These are phyloP conservation scores for Caenorhabditis inopinata DNA, from an alignment of 1,140 invertebrate species.

Conservation along the genomic window DNA sequence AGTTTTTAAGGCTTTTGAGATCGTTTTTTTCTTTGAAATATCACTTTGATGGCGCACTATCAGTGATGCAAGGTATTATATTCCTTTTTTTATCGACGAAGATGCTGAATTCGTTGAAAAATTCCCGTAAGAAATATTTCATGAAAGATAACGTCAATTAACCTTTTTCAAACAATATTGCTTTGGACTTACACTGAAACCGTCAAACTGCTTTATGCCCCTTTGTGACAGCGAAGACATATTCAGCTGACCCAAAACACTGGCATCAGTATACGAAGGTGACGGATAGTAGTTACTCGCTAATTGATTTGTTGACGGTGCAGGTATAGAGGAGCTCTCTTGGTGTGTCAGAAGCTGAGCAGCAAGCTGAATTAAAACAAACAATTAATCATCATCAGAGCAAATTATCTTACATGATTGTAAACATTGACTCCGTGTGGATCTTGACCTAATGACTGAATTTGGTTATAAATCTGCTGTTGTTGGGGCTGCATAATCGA, in stretches of 20 bases:
- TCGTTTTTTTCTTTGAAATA: too few species aligned
- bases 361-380: background rate
- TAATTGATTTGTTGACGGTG: background rate
- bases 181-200: background rate
- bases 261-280: slow-evolving; percentile 17
- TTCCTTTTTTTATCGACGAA: too few species aligned
- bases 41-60: too few species aligned
- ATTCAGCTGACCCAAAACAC: background rate
- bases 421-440: too few species aligned
- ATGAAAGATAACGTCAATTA: too few species aligned
- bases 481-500: background rate
- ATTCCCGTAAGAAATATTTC: too few species aligned
- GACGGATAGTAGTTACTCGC: background rate
- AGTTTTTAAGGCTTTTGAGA: too few species aligned
- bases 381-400: too few species aligned
- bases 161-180: too few species aligned
- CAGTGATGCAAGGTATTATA: too few species aligned
- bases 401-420: too few species aligned
- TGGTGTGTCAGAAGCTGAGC: background rate
- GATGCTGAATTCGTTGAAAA: background rate
- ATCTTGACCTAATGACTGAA: background rate
- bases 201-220: slow-evolving; percentile 19
- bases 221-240: background rate
- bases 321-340: background rate
- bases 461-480: background rate